These are phyloP conservation scores for Scaptomyza polygonia DNA, from an alignment of 2,888 invertebrate genomes.

Conservation along the genomic window DNA sequence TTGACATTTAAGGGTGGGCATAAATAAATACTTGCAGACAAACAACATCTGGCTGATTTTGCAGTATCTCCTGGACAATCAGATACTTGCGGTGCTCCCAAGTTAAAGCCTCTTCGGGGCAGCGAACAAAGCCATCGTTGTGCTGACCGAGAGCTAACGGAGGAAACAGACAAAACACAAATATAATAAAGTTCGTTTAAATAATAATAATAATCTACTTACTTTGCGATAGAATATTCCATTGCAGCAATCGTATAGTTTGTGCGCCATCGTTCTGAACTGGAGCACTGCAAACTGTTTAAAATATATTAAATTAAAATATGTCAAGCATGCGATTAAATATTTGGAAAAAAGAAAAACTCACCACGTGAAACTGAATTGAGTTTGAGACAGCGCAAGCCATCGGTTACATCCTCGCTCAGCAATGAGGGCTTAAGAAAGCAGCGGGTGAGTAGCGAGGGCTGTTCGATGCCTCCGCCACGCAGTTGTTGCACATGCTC, in stretches of 20 bases:
- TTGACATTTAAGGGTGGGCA: neutral
- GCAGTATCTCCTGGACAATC: slow-evolving; percentile 89
- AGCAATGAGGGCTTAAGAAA: slow-evolving; percentile 77
- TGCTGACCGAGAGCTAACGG: slow-evolving; percentile 88
- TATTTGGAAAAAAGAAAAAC: neutral
- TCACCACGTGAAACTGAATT: slow-evolving; percentile 85
- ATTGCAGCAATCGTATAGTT: slow-evolving; percentile 87
- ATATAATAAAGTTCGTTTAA: too few species aligned
- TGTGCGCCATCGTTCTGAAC: slow-evolving; percentile 81
- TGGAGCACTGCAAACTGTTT: slow-evolving; percentile 85
- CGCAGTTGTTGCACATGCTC: slow-evolving; percentile 85
- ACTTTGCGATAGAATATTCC: slow-evolving; percentile 91
- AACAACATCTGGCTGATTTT: slow-evolving; percentile 88
- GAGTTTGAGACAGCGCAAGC: slow-evolving; percentile 83
- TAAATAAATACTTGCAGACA: slow-evolving; percentile 87
- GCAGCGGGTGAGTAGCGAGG: slow-evolving; percentile 84
- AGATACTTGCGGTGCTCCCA: slow-evolving; percentile 89
- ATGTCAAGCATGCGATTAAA: too few species aligned
- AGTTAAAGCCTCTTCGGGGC: slow-evolving; percentile 89
- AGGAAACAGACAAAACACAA: neutral
- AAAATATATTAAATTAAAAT: neutral
- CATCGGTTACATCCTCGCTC: slow-evolving; percentile 82
- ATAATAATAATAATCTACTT: too few species aligned
- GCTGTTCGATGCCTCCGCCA: slow-evolving; percentile 83
- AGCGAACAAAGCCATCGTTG: slow-evolving; percentile 89